phyloP scores from a whole-genome alignment of 1,140 invertebrate genomes.

The Polyergus mexicanus region DNA sequence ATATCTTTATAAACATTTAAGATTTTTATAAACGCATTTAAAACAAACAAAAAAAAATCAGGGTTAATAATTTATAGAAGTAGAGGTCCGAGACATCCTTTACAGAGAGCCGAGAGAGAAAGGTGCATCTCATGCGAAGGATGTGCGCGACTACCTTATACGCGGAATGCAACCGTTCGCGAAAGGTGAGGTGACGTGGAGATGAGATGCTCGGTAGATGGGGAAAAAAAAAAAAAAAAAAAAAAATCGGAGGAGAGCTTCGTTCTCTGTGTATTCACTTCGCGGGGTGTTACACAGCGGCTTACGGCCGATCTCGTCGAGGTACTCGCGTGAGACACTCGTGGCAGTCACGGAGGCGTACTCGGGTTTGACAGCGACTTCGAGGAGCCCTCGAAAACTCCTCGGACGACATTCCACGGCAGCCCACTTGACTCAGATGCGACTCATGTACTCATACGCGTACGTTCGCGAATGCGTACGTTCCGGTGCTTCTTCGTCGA shows the following conservation, averaged over 20 bases:
- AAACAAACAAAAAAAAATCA: not conserved
- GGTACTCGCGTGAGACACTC: slow-evolving; percentile 35
- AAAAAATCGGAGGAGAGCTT: not conserved
- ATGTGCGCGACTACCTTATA: slow-evolving; percentile 19
- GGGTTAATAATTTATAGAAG: slow-evolving; percentile 21
- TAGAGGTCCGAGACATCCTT: not conserved
- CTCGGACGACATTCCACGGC: slow-evolving; percentile 69
- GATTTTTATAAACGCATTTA: not conserved
- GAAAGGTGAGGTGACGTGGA: slow-evolving; percentile 34
- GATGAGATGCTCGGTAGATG: slow-evolving; percentile 17
- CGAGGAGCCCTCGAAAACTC: slow-evolving; percentile 64
- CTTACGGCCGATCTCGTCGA: slow-evolving; percentile 46
- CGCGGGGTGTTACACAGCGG: slow-evolving; percentile 16
- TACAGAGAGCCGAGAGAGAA: not conserved
- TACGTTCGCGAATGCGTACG: slow-evolving; percentile 41
- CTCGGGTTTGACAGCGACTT: slow-evolving; percentile 62
- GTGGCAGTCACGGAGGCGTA: slow-evolving; percentile 53
- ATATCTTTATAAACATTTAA: not conserved
- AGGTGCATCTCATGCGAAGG: slow-evolving; percentile 18
- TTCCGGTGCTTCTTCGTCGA: slow-evolving; percentile 28
- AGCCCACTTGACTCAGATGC: slow-evolving; percentile 69
- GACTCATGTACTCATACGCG: slow-evolving; percentile 50
- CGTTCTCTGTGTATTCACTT: slow-evolving; percentile 19
- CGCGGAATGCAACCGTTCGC: slow-evolving; percentile 30
- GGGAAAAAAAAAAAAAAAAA: not conserved